Evolutionary conservation across 2,113 vertebrate genomes (phyloP).

Genomic region (Aspidoscelis tigris): DNA sequence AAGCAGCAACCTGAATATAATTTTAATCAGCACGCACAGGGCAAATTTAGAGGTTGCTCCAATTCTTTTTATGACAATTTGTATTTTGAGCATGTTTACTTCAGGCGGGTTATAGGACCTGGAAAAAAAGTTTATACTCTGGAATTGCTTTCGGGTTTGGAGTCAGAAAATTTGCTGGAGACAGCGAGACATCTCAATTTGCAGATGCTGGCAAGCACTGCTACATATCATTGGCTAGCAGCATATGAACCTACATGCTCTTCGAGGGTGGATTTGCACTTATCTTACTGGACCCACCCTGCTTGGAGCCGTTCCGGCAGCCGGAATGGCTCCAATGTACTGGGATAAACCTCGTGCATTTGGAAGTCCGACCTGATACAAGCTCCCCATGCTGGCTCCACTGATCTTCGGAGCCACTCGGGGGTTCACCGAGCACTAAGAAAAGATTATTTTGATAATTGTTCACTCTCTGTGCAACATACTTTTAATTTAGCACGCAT

Average conservation of each 20-base stretch:
- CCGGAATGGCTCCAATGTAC: no score
- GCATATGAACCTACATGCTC: background rate
- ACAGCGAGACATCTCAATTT: background rate
- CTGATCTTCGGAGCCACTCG: no score
- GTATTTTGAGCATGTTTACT: background rate
- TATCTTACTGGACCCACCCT: no score
- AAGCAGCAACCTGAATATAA: conserved; percentile 5
- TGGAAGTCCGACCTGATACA: no score
- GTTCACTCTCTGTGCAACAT: no score
- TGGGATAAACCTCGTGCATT: no score
- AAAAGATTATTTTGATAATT: no score
- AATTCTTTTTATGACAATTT: background rate
- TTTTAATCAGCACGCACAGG: background rate
- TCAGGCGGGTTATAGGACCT: background rate
- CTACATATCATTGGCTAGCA: background rate
- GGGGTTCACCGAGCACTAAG: no score
- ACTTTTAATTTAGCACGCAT: no score
- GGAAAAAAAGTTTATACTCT: background rate
- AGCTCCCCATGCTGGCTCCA: no score
- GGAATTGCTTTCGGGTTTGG: no score
- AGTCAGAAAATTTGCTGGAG: background rate
- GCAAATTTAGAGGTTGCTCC: background rate
- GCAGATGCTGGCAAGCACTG: background rate
- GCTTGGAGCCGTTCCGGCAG: no score
- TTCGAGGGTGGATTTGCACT: background rate